Conservation (phyloP, 2,888 invertebrate species). For the Gymnoscelis rufifasciata region DNA sequence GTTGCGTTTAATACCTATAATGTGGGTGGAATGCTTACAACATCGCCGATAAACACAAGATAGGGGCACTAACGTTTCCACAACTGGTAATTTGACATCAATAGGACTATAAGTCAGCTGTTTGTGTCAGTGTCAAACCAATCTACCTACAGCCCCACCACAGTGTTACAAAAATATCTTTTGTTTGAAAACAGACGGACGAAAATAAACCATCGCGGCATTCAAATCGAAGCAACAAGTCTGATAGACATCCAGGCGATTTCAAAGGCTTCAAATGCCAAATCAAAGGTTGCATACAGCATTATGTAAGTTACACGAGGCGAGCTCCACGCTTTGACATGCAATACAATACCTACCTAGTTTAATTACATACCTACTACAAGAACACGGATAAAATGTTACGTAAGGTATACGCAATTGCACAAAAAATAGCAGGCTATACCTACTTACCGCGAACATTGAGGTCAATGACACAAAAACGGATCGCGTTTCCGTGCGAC, state of each 20-base stretch:
- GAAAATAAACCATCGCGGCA: slow-evolving; percentile 36
- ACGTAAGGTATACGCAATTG: slow-evolving; percentile 55
- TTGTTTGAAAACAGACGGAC: slow-evolving; percentile 46
- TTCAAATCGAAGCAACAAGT: slow-evolving; percentile 53
- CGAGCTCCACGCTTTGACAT: slow-evolving; percentile 44
- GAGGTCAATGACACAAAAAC: slow-evolving; percentile 71
- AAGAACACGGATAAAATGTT: slow-evolving; percentile 47
- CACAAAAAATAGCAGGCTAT: slow-evolving; percentile 52
- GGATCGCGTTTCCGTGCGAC: slow-evolving; percentile 51
- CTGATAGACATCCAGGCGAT: slow-evolving; percentile 36
- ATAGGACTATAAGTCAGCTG: slow-evolving; percentile 23
- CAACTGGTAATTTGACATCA: slow-evolving; percentile 9
- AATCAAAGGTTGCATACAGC: slow-evolving; percentile 62
- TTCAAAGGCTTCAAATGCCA: slow-evolving; percentile 62
- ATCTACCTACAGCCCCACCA: slow-evolving; percentile 28
- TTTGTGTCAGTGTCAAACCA: slow-evolving; percentile 32
- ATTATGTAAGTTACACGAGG: slow-evolving; percentile 55
- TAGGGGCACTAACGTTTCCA: slow-evolving; percentile 11
- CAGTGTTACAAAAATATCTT: slow-evolving; percentile 33
- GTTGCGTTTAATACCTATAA: slow-evolving; percentile 9
- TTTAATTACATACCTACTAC: slow-evolving; percentile 52
- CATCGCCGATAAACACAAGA: slow-evolving; percentile 16
- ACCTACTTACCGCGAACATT: slow-evolving; percentile 53
- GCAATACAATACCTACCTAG: slow-evolving; percentile 48
- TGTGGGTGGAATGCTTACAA: slow-evolving; percentile 21